A percentile compares a stretch with the other conserved stretches of the same genome.
Evolutionary conservation across 2,888 invertebrate genomes (phyloP).

Genomic region (Acleris emargana): DNA sequence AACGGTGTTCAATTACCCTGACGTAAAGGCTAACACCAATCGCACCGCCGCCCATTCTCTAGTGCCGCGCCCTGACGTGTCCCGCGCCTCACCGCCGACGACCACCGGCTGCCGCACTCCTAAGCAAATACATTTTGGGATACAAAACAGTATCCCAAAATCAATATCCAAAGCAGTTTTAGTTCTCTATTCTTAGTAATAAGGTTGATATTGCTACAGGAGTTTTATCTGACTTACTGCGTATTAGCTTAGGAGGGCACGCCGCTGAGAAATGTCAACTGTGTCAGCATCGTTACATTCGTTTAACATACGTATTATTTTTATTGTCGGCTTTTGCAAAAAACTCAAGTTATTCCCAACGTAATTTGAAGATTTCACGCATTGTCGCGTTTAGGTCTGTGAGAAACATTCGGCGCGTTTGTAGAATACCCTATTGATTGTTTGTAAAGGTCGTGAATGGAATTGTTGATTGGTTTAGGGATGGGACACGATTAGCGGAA

Average conservation of each 20-base stretch:
- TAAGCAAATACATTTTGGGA: too few relatives aligned
- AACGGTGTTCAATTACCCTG: slow-evolving; percentile 1
- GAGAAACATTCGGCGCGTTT: not conserved
- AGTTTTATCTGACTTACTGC: too few relatives aligned
- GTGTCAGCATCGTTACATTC: slow-evolving; percentile 7
- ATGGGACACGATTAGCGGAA: too few relatives aligned
- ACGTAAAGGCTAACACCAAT: not conserved
- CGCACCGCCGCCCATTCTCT: not conserved
- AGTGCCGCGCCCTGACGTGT: slow-evolving; percentile 16
- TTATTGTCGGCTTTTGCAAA: not conserved
- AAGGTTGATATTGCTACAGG: too few relatives aligned
- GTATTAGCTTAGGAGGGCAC: too few relatives aligned
- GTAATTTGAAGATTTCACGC: not conserved
- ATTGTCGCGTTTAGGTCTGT: not conserved
- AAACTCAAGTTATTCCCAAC: not conserved
- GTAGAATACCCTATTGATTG: too few relatives aligned
- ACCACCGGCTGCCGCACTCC: slow-evolving; percentile 1
- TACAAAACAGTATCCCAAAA: too few relatives aligned
- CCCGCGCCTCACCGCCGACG: not conserved
- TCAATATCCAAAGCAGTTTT: too few relatives aligned
- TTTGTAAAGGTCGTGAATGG: too few relatives aligned
- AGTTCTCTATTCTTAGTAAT: too few relatives aligned
- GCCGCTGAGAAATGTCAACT: slow-evolving; percentile 20
- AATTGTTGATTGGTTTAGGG: too few relatives aligned
- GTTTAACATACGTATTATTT: not conserved